Evolutionary conservation across 2,888 invertebrate species (phyloP), one percentile per base, ranked within the genome.

Genomic region (Anodontia alba): DNA sequence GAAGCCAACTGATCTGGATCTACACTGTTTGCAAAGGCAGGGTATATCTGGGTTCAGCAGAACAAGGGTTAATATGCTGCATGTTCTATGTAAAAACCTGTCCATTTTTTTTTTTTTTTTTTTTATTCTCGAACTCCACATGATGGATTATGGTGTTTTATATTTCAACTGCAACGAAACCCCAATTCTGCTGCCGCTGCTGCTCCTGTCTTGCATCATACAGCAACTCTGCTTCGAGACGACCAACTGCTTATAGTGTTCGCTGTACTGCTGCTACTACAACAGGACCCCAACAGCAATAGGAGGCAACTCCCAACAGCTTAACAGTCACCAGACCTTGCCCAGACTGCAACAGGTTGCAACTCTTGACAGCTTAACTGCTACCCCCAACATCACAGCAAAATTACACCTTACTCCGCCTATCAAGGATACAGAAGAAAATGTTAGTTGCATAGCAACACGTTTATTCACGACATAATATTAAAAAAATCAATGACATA

Each of bases 371-470:
- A 54, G 54, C 54, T 54, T 54, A 46, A 54, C 54, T 26, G 54
- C 54, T 20, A 72, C 62, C 84, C 80, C 66, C 74, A 70, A 76
- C 78, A 68, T 76, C 69, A 76, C 78, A 76, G 80, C 79, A 68
- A 76, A 77, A 69, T 80, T 51, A 42, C 76, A 81, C 77, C 80
- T 83, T 74, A 84, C 84, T 81, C 81, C 84, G 79, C 81, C 86
- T 86, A 66, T 80, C 78, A 83, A 62, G 81, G 80, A 81, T 79
- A 83, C 72, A 86, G 73, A 83, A 86, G 83, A 83, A 81, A 79
- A 23, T 38, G 77, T 29, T 67, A 75, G 49, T 78, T 78, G 74
- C 71, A 68, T 67, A 75, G 33, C 15, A 62, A 62, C 62, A 62
- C 5, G 17, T 62, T 62, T 62, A 62, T 62, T 62, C 17, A 62